Conservation (phyloP, 2,888 invertebrate genomes). For the Limnephilus auricula region DNA sequence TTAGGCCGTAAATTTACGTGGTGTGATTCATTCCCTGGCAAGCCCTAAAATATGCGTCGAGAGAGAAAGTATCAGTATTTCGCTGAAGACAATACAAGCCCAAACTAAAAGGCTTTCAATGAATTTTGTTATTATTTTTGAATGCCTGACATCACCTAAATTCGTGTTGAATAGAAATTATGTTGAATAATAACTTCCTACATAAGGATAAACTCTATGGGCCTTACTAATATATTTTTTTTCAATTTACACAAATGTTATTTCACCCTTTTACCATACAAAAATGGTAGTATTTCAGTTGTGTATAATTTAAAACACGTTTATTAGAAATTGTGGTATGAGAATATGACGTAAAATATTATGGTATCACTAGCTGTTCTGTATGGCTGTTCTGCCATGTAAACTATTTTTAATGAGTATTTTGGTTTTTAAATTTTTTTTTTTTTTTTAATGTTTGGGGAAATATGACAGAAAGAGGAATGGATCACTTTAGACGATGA, state of each 20-base stretch:
- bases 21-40: neutral
- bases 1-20: conserved; percentile 10
- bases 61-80: neutral
- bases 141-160: neutral
- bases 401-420: too few species aligned
- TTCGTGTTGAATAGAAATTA: neutral
- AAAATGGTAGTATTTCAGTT: too few species aligned
- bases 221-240: too few species aligned
- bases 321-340: too few species aligned
- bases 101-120: neutral
- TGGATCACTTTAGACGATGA: conserved; percentile 30
- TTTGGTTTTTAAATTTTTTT: too few species aligned
- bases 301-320: too few species aligned
- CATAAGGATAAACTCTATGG: neutral
- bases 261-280: too few species aligned
- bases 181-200: neutral
- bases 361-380: too few species aligned
- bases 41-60: neutral
- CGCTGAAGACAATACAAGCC: neutral
- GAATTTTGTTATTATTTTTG: neutral
- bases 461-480: conserved; percentile 28
- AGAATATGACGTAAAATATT: too few species aligned
- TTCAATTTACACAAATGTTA: too few species aligned
- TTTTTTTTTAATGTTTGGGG: too few species aligned
- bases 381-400: too few species aligned